Percentiles rank a stretch among this genome's conserved stretches.
Evolutionary conservation across 2,797 vertebrate species (phyloP).

Genomic region (Lemur catta): DNA sequence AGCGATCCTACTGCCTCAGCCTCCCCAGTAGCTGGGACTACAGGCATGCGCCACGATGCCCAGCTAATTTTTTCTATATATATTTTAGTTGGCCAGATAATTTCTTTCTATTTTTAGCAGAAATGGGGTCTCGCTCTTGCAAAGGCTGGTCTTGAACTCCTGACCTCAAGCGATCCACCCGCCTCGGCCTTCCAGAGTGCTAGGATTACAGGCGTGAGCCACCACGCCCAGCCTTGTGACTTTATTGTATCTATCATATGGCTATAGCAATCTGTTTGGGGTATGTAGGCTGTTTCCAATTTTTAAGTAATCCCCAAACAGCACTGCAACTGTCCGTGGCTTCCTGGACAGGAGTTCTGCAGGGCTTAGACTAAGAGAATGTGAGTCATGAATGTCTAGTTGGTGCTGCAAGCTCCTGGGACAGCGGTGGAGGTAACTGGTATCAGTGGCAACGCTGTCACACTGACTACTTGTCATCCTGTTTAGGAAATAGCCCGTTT

Average conservation of each 20-base stretch:
- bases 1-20: too few species aligned
- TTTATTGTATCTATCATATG: background rate
- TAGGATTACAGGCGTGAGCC: too few species aligned
- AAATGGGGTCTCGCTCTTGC: too few species aligned
- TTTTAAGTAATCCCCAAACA: background rate
- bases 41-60: too few species aligned
- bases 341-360: background rate
- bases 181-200: too few species aligned
- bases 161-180: too few species aligned
- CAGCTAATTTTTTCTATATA: too few species aligned
- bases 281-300: background rate
- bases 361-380: background rate
- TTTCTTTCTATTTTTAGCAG: too few species aligned
- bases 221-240: too few species aligned
- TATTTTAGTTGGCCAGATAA: too few species aligned
- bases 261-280: background rate
- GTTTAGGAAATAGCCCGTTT: constrained; percentile 97
- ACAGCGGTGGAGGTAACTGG: background rate
- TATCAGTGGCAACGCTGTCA: background rate
- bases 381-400: background rate
- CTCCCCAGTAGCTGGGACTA: too few species aligned
- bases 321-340: background rate
- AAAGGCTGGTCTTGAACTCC: too few species aligned
- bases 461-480: constrained; percentile 45
- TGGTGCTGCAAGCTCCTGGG: background rate